Evolutionary conservation across 92 coral and sea anemone species (phyloP).

Genomic region (Parazoanthus darwini): DNA sequence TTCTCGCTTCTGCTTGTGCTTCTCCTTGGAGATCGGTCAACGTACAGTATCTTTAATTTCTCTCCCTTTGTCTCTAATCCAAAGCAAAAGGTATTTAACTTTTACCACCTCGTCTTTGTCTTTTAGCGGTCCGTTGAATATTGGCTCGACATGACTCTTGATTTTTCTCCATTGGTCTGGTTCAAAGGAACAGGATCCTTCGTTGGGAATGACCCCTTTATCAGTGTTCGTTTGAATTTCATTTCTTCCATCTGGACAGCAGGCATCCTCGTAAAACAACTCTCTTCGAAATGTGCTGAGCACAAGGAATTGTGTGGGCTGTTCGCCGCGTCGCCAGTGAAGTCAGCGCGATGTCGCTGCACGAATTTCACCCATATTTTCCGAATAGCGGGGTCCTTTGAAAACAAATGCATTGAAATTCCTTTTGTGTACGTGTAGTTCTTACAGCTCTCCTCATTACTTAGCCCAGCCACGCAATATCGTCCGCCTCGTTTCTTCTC

Average conservation of each 20-base stretch:
- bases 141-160: neutral
- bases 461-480: neutral
- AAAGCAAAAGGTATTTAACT: no score
- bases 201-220: neutral
- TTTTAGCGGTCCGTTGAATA: neutral
- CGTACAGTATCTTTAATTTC: no score
- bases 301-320: constrained; percentile 32
- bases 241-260: neutral
- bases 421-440: constrained; percentile 2
- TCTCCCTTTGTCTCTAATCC: no score
- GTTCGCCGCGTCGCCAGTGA: neutral
- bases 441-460: constrained; percentile 8
- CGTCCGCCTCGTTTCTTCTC: neutral
- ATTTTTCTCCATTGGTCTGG: no score
- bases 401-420: constrained; percentile 25
- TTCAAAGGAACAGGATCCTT: constrained; percentile 37
- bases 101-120: no score
- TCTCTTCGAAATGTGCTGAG: constrained; percentile 46
- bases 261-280: constrained; percentile 35
- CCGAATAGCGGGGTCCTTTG: constrained; percentile 20
- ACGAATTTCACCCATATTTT: constrained; percentile 22
- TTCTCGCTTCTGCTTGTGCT: no score
- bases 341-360: constrained; percentile 6
- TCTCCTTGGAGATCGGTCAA: no score
- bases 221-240: neutral